Evolutionary conservation across 1,140 invertebrate species (phyloP).

Genomic region (Eufriesea mexicana): DNA sequence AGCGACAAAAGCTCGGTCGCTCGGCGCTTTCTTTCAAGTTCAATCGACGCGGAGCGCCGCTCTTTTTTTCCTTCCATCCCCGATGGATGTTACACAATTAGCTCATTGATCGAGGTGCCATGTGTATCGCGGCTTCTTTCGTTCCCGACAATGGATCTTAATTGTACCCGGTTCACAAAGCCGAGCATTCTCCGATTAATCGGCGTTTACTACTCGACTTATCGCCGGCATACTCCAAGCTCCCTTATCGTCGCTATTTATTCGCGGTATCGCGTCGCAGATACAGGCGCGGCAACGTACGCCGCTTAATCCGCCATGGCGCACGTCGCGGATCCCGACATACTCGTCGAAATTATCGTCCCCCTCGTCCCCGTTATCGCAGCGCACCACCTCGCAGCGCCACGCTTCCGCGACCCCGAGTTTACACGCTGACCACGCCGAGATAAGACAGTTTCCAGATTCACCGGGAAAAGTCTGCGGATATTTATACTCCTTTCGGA

Average conservation of each 20-base stretch:
- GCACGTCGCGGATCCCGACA: slow-evolving; percentile 19
- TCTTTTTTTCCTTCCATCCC: neutral
- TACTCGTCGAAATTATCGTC: slow-evolving; percentile 35
- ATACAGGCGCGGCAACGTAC: neutral
- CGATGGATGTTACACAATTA: neutral
- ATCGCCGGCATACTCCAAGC: slow-evolving; percentile 6
- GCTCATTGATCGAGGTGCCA: neutral
- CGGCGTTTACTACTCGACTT: slow-evolving; percentile 9
- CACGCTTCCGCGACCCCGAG: slow-evolving; percentile 34
- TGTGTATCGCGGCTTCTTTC: neutral
- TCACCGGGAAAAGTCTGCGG: slow-evolving; percentile 1
- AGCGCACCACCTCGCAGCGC: neutral
- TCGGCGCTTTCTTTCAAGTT: neutral
- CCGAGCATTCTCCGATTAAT: slow-evolving; percentile 3
- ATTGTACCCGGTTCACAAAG: slow-evolving; percentile 10
- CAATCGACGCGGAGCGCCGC: neutral
- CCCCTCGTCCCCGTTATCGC: neutral
- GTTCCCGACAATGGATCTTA: slow-evolving; percentile 27
- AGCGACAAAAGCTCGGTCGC: neutral
- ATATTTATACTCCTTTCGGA: slow-evolving; percentile 47
- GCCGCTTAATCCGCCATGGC: slow-evolving; percentile 9
- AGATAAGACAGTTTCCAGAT: slow-evolving; percentile 42
- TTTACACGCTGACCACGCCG: slow-evolving; percentile 24
- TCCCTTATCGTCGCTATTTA: slow-evolving; percentile 32
- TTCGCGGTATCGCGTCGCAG: slow-evolving; percentile 17